These are phyloP conservation scores for Crossaster papposus DNA, from an alignment of 53 echinoderm and acorn worm species.

Conservation along the genomic window DNA sequence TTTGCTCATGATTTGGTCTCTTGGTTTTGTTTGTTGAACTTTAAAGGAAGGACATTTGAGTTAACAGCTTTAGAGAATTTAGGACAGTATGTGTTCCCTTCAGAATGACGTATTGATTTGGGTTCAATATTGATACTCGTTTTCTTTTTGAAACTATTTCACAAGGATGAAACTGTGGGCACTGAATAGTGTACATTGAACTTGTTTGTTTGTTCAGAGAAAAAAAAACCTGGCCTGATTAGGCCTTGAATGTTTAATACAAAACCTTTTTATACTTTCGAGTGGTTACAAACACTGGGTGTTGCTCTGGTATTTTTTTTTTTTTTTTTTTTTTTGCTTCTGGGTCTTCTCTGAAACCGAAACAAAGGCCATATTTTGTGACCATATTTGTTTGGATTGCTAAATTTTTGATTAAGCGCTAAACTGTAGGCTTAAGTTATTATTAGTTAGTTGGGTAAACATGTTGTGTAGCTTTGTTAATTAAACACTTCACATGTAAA, in stretches of 20 bases:
- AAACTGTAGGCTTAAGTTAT: too few relatives aligned
- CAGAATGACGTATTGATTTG: slow-evolving; percentile 14
- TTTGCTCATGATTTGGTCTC: background rate
- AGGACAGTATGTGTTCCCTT: slow-evolving; percentile 14
- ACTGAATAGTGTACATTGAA: background rate
- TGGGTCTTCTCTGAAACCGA: background rate
- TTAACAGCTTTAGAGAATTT: background rate
- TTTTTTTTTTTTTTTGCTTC: too few relatives aligned
- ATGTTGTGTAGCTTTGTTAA: background rate
- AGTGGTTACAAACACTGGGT: background rate
- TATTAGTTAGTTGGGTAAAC: background rate
- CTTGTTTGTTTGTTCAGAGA: slow-evolving; percentile 2
- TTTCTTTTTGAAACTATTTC: background rate
- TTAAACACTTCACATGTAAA: background rate
- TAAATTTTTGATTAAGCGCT: slow-evolving; percentile 2
- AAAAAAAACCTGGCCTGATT: background rate
- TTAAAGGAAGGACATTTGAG: background rate
- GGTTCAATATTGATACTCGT: background rate
- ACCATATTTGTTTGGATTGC: slow-evolving; percentile 18
- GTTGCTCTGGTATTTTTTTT: background rate
- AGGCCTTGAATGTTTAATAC: slow-evolving; percentile 15
- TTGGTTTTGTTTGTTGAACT: background rate
- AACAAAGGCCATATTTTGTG: slow-evolving; percentile 4
- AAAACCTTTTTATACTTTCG: background rate
- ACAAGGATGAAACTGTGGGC: background rate